Evolutionary conservation across 2,888 invertebrate species (phyloP), one percentile per base, ranked within the genome.

Genomic region (Stenichneumon culpator): DNA sequence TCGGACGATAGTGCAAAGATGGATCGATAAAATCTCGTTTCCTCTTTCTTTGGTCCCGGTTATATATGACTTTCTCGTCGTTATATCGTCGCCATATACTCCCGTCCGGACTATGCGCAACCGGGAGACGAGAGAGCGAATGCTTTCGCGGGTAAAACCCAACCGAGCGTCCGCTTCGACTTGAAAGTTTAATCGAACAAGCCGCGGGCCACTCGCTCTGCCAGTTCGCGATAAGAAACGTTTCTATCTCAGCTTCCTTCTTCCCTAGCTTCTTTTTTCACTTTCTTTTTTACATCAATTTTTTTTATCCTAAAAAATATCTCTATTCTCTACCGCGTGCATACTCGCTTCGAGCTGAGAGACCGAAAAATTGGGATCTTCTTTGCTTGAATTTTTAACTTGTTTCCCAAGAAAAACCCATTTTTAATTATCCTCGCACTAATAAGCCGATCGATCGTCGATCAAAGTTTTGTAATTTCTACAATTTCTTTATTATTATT

Each of bases 111-210:
- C 60, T 50, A 22, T 22, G 22, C 2, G 22, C 54, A 7, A 32
- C 28, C n/a, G 63, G 14, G 63, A 54, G 70, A 52, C 22, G 75
- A 69, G 19, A 22, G 52, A 65, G 25, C 57, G 57, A 22, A 32
- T 9, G 60, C 44, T 63, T 77, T 54, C 52, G 52, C 70, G 70
- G 70, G 50, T 50, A 36, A 52, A 57, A 25, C 25, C 14, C 57
- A 57, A 1, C 22, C 60, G 60, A 54, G 39, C 11, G 11, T 25
- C 4, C 67, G 39, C 67, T 54, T 52, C 75, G 70, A 82, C 52
- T 69, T 67, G 54, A 82, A 82, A 82, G 82, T 82, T 82, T 78
- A 82, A 82, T 57, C 82, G 82, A 78, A 78, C 77, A 54, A 52
- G 57, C 82, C 82, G 82, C 82, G 36, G 57, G 77, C 78, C 57